Conservation (phyloP, 2,797 vertebrate genomes). For the Sebastes taczanowskii region DNA sequence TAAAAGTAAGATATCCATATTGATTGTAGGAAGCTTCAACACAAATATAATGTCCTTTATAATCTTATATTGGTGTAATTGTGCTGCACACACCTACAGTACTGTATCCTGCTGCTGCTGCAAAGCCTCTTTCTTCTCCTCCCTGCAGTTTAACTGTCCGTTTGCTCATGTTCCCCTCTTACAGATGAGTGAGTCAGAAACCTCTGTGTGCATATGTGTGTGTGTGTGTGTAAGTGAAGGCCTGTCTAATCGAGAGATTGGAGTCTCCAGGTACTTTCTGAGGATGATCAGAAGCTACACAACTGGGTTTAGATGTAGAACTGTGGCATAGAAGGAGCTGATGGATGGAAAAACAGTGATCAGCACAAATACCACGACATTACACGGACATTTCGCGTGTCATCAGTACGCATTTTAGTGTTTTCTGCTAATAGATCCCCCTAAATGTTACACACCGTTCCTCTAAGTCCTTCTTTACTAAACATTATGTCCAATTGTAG, state of each 20-base stretch:
- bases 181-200: slow-evolving; percentile 37
- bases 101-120: background rate
- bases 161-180: slow-evolving; percentile 33
- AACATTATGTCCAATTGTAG: background rate
- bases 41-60: background rate
- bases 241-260: slow-evolving; percentile 19
- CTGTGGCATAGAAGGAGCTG: background rate
- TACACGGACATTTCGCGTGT: too few species aligned
- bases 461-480: background rate
- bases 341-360: background rate
- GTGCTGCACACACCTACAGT: background rate
- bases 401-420: too few species aligned
- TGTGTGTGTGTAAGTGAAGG: slow-evolving; percentile 9
- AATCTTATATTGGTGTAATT: background rate
- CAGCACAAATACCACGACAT: background rate
- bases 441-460: too few species aligned
- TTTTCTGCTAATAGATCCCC: too few species aligned
- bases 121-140: background rate
- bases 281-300: slow-evolving; percentile 58
- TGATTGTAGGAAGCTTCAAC: background rate
- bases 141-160: slow-evolving; percentile 35
- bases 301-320: slow-evolving; percentile 23
- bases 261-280: slow-evolving; percentile 36
- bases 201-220: slow-evolving; percentile 10
- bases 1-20: background rate